Base-by-base conservation (phyloP, 2,797 vertebrate genomes). In the Schizothorax lantsangensis region DNA sequence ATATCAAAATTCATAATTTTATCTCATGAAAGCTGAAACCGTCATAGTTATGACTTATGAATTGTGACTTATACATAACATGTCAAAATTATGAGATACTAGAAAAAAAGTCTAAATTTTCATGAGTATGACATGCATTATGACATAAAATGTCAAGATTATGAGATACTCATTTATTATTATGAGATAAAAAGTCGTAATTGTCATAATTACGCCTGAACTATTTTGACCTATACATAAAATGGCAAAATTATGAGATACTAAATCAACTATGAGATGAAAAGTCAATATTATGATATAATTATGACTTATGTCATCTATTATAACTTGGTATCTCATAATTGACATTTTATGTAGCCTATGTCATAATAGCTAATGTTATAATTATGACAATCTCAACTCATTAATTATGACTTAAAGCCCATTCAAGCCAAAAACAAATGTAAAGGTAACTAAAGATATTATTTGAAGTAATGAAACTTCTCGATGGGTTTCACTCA, bases 401-500 rank as follows among this genome's bases (percentile, higher is more conserved):
- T 75, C 5, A 33, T 7, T 77, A 33, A 33, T 7, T 77, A 33
- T 52, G 26, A 30, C 15, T 33, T 49, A 9, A 36, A 47, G 45
- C 8, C 17, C 15, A 0, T 21, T 77, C 73, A 77, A 3, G 11
- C 9, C 17, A 8, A 30, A 17, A 47, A 21, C 1, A 4, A 69
- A 15, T n/a, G 30, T 36, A 71, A 69, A 69, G 8, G 9, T 52
- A 33, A 33, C 14, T 45, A 6, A 45, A 64, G 8, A 66, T 40
- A 26, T 21, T 1, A 59, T 23, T 66, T 33, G 30, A 54, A 64
- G 1, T 21, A 62, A 59, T 43, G 1, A 38, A 26, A 26, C 26
- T 47, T 17, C n/a, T 75, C 14, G 0, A 62, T 14, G n/a, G 33
- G 5, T 26, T 36, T 40, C 2, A 36, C 97, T 92, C 93, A 99